Evolutionary conservation across 37 sponge, comb jelly and placozoan species (phyloP).

Genomic region (Corticium candelabrum): DNA sequence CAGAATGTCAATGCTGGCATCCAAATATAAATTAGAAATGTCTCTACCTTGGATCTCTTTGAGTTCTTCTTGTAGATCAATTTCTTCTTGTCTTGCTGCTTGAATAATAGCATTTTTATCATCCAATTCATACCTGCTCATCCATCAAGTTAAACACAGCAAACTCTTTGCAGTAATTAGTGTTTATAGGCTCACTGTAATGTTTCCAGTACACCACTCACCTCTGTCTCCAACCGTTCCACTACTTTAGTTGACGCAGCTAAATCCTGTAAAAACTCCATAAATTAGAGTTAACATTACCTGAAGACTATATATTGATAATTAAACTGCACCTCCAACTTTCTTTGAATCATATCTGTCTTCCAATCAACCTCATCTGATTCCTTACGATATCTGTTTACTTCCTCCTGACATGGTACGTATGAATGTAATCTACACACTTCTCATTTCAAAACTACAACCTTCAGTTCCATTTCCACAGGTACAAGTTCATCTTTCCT

Average conservation of each 20-base stretch:
- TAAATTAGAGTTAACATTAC: not conserved
- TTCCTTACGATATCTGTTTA: not conserved
- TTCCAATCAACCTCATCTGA: not conserved
- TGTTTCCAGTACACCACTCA: not conserved
- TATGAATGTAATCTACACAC: not conserved
- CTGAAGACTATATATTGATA: not conserved
- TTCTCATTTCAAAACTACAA: not conserved
- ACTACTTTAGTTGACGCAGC: not conserved
- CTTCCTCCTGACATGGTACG: not conserved
- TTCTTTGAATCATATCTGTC: not conserved
- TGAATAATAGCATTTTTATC: not conserved
- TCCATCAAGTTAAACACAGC: too few species aligned
- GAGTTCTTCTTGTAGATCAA: not conserved
- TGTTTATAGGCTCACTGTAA: not conserved
- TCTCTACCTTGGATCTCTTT: not conserved
- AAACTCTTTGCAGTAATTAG: not conserved
- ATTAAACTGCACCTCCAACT: not conserved
- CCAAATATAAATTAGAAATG: not conserved
- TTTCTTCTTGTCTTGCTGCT: conserved; percentile 1
- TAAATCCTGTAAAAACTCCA: not conserved
- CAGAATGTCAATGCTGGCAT: not conserved
- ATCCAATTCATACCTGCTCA: not conserved
- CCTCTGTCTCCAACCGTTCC: not conserved
- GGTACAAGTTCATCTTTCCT: too few species aligned
- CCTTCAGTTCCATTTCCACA: not conserved